A percentile compares a stretch with the other conserved stretches of the same genome.
phyloP scores from a whole-genome alignment of 2,888 invertebrate genomes.

The Sphaerophoria rueppellii region DNA sequence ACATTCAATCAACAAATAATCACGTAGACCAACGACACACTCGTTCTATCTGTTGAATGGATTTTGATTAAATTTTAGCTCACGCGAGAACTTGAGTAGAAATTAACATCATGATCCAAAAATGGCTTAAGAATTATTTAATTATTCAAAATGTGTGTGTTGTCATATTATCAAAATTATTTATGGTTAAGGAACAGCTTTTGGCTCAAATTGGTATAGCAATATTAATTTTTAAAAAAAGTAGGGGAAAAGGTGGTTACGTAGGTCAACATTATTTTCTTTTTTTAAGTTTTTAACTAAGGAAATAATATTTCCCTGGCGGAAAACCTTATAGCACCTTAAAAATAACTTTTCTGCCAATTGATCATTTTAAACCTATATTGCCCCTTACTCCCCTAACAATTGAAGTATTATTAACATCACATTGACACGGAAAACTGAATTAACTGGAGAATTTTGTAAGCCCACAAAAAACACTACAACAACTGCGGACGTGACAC shows the following conservation, averaged over 20 bases:
- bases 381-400: neutral
- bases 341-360: too few relatives aligned
- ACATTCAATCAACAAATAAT: slow-evolving; percentile 22
- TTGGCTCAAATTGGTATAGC: neutral
- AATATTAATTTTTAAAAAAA: neutral
- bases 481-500: neutral
- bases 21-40: neutral
- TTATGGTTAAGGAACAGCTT: slow-evolving; percentile 11
- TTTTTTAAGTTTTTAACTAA: too few relatives aligned
- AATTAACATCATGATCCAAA: slow-evolving; percentile 21
- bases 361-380: neutral
- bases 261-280: neutral
- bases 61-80: slow-evolving; percentile 14
- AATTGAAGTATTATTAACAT: slow-evolving; percentile 1
- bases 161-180: neutral
- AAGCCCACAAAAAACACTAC: neutral
- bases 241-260: neutral
- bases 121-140: slow-evolving; percentile 33
- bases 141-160: slow-evolving; percentile 35
- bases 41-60: neutral
- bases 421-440: slow-evolving; percentile 48
- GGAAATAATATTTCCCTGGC: too few relatives aligned
- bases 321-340: too few relatives aligned
- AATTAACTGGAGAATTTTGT: neutral
- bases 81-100: neutral